phyloP scores from a whole-genome alignment of 2,888 invertebrate genomes.

The Deroplatys truncata region DNA sequence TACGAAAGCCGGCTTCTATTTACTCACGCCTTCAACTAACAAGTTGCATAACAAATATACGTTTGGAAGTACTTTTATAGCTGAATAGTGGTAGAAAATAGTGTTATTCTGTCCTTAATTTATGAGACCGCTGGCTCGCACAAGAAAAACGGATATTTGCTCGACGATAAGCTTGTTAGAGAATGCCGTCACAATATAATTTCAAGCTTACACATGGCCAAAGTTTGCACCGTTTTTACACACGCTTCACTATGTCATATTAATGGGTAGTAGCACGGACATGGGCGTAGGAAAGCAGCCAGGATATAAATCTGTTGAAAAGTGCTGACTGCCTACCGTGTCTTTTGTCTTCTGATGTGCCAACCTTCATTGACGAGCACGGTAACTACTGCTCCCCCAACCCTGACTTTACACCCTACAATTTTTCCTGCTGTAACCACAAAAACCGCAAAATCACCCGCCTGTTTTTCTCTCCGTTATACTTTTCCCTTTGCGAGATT shows the following conservation, averaged over 20 bases:
- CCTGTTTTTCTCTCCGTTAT: not conserved
- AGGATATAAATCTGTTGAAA: not conserved
- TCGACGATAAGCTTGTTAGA: not conserved
- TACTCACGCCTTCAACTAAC: no score
- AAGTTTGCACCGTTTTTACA: no score
- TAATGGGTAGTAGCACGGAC: not conserved
- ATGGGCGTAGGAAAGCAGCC: not conserved
- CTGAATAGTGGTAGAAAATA: no score
- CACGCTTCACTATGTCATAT: not conserved
- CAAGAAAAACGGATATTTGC: not conserved
- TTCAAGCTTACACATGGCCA: not conserved
- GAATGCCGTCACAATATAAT: not conserved
- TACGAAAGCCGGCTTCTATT: no score
- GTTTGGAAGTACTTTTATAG: no score
- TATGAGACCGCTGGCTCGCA: not conserved
- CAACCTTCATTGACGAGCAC: not conserved
- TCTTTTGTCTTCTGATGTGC: not conserved
- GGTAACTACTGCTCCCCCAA: not conserved
- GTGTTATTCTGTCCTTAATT: not conserved
- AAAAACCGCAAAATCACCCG: not conserved
- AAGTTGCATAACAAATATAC: no score
- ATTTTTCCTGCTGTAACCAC: not conserved
- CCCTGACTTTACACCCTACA: not conserved
- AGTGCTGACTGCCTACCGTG: not conserved
- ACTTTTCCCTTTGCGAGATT: not conserved